Base-by-base conservation (phyloP, 2,888 invertebrate genomes). In the Netelia virgata region DNA sequence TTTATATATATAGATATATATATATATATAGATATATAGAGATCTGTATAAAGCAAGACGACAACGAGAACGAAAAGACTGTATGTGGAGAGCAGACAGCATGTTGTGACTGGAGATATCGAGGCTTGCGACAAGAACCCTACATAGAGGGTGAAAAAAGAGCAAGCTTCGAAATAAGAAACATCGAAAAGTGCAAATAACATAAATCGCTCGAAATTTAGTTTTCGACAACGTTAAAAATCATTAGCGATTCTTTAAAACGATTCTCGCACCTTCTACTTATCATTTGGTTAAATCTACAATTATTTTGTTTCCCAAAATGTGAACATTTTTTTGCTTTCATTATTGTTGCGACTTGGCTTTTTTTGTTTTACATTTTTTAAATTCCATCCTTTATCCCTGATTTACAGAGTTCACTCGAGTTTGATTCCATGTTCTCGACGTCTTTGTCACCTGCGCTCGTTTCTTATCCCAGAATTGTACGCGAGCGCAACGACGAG, bases 391-490 rank as follows among this genome's bases (percentile, higher is more conserved):
- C 36, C 36, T 36, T 36, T 36, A 36, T 36, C 5, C 36, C 6
- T 36, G 36, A 36, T 36, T 36, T 36, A 36, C 36, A 5, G 36
- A 36, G 36, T 36, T 36, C 6, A 5, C 36, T 36, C 36, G 3
- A 28, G 28, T 28, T 28, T 28, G 36, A 36, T 36, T 36, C 36
- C 6, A 36, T 36, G n/a, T 50, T 50, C 50, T 53, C 41, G 14
- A 47, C 9, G 18, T 66, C 68, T 61, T 68, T 68, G 82, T 82
- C 82, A 82, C 68, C 77, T 68, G 61, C 10, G 57, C 53, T 36
- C 59, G 16, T 70, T 76, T 76, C 50, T 82, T 73, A 77, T 68
- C 64, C 5, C 18, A 47, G 59, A 16, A 70, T 16, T 28, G 43
- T 36, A 36, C 8, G 6, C 36, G 6, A 36, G 36, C 36, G 36